Evolutionary conservation across 2,797 vertebrate genomes (phyloP).

Genomic region (Remorina albescens): DNA sequence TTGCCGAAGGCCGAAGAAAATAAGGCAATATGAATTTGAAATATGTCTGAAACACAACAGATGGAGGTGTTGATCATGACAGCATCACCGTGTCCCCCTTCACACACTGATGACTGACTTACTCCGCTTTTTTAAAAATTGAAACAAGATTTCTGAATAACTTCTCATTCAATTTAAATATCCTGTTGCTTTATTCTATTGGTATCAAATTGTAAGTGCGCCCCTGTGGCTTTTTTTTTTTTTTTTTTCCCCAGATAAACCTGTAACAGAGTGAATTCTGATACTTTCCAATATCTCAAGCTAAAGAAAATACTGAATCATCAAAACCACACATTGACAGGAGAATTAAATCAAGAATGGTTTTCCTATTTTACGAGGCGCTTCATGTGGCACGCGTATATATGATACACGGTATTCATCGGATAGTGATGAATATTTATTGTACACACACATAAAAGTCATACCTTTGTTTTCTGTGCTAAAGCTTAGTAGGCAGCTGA

Average conservation of each 20-base stretch:
- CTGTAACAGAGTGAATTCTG: not conserved
- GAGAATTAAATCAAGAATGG: not conserved
- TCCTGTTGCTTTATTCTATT: not conserved
- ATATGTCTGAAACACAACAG: no score
- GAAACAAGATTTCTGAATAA: no score
- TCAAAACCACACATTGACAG: not conserved
- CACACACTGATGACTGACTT: no score
- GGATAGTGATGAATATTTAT: not conserved
- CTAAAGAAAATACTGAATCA: not conserved
- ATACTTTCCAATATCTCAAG: not conserved
- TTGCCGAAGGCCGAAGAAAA: no score
- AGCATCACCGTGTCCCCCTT: no score
- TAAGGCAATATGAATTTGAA: no score
- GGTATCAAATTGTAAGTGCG: not conserved
- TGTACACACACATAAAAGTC: constrained; percentile 9
- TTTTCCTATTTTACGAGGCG: not conserved
- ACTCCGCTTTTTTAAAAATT: no score
- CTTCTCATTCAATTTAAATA: no score
- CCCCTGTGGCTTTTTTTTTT: not conserved
- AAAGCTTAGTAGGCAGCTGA: constrained; percentile 16
- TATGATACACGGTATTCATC: not conserved
- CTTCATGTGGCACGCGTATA: no score
- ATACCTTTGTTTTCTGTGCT: constrained; percentile 23
- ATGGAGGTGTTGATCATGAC: no score
- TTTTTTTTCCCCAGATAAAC: no score